Conservation (phyloP, 2,113 vertebrate genomes). For the Sterrhoptilus dennistouni region DNA sequence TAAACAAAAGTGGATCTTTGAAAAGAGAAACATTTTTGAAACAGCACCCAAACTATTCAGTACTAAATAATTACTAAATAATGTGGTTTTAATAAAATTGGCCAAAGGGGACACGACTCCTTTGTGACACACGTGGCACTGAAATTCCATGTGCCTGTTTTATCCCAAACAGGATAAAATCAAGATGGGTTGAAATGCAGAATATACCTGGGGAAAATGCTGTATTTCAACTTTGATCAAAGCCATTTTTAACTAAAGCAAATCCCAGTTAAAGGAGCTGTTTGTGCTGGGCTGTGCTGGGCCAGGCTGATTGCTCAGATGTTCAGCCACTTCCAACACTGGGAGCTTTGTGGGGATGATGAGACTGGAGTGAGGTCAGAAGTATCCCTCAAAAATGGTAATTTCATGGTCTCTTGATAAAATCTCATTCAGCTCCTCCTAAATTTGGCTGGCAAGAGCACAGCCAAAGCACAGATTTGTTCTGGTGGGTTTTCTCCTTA, state of each 20-base stretch:
- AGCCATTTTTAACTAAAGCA: background rate
- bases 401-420: background rate
- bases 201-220: background rate
- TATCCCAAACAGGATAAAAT: background rate
- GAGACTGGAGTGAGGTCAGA: background rate
- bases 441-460: background rate
- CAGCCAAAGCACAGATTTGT: background rate
- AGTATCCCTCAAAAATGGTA: background rate
- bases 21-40: background rate
- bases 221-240: background rate
- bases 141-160: background rate
- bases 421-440: background rate
- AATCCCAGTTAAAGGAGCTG: background rate
- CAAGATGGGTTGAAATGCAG: background rate
- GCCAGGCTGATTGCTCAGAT: background rate
- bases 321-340: background rate
- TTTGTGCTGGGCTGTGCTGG: background rate
- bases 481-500: background rate
- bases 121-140: background rate
- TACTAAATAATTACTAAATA: background rate
- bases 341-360: background rate
- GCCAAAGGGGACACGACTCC: background rate
- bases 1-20: background rate
- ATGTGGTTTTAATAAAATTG: background rate
- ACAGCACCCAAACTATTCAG: background rate